Percentiles rank a stretch among this genome's conserved stretches.
Evolutionary conservation across 2,113 vertebrate species (phyloP).

Genomic region (Monopterus albus): DNA sequence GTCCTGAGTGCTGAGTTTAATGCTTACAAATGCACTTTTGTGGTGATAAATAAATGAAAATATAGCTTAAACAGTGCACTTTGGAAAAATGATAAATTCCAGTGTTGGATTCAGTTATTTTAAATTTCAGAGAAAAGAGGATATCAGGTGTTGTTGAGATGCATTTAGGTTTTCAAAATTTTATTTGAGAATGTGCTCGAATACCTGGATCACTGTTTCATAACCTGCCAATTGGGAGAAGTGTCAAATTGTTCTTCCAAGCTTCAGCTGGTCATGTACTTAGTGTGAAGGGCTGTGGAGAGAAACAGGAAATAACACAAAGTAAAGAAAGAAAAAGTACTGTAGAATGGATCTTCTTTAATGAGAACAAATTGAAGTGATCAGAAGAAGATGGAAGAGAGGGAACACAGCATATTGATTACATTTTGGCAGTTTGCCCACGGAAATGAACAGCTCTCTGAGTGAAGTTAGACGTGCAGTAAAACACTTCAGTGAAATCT

Average conservation of each 20-base stretch:
- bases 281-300: not conserved
- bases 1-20: too few relatives aligned
- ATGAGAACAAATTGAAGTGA: slow-evolving; percentile 61
- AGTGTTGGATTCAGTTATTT: not conserved
- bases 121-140: not conserved
- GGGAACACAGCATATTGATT: slow-evolving; percentile 46
- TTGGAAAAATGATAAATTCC: not conserved
- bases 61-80: not conserved
- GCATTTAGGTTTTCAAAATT: not conserved
- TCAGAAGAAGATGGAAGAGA: slow-evolving; percentile 34
- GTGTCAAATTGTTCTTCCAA: not conserved
- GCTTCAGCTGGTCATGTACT: not conserved
- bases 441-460: slow-evolving; percentile 48
- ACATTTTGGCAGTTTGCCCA: slow-evolving; percentile 28
- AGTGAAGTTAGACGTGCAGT: slow-evolving; percentile 18
- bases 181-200: not conserved
- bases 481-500: slow-evolving; percentile 25
- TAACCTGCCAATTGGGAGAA: not conserved
- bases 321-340: slow-evolving; percentile 9
- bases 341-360: slow-evolving; percentile 41
- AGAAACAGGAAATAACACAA: slow-evolving; percentile 9
- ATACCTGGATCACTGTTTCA: not conserved
- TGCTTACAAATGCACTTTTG: too few relatives aligned
- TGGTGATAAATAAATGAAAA: not conserved
- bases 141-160: not conserved